phyloP scores from a whole-genome alignment of 2,888 invertebrate genomes.

The Tachystola acroxantha region DNA sequence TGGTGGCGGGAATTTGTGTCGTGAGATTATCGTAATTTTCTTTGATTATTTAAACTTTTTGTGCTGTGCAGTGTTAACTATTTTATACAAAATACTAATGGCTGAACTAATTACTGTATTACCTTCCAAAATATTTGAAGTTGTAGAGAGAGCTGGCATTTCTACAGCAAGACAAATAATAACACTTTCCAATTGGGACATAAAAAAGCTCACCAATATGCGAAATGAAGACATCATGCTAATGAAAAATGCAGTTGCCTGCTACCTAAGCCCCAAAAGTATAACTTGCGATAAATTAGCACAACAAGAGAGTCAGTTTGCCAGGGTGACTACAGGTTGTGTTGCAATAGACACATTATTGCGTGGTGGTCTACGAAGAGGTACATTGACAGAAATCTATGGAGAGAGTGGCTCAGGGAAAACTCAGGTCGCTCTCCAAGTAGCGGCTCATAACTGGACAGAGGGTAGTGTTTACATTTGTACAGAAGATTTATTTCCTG shows the following conservation, averaged over 20 bases:
- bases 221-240: conserved; percentile 41
- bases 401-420: conserved; percentile 91
- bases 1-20: no score
- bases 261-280: conserved; percentile 30
- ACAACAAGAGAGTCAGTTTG: conserved; percentile 21
- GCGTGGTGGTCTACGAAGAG: conserved; percentile 82
- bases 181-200: conserved; percentile 46
- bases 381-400: conserved; percentile 86
- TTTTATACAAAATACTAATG: no score
- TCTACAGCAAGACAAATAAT: conserved; percentile 49
- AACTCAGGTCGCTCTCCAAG: conserved; percentile 87
- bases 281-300: conserved; percentile 31
- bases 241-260: conserved; percentile 44
- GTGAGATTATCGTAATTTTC: no score
- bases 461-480: conserved; percentile 82
- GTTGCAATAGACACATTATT: conserved; percentile 76
- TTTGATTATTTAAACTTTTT: no score
- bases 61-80: no score
- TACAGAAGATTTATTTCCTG: conserved; percentile 84
- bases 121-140: conserved; percentile 44
- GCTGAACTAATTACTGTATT: conserved; percentile 19
- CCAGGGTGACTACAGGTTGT: conserved; percentile 75
- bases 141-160: conserved; percentile 47
- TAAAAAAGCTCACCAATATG: conserved; percentile 55
- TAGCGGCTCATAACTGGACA: conserved; percentile 81